Conservation (phyloP, 2,113 vertebrate species). For the Scopus umbretta region DNA sequence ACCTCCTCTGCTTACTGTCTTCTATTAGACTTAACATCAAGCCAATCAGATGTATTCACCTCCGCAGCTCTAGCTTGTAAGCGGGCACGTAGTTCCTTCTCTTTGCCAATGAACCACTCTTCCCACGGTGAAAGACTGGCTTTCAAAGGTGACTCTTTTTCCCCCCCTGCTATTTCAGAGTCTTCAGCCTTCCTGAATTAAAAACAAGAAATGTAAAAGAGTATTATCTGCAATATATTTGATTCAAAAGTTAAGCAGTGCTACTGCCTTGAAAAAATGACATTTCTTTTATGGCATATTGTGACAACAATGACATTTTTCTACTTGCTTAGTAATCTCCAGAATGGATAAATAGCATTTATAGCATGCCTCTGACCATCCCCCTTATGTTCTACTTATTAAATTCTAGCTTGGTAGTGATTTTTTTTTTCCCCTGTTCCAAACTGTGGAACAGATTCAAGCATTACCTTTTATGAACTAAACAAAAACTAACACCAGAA, state of each 20-base stretch:
- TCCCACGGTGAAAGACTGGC: constrained; percentile 85
- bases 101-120: constrained; percentile 89
- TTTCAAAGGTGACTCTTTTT: neutral
- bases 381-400: fast-evolving
- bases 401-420: neutral
- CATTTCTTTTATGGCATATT: neutral
- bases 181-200: neutral
- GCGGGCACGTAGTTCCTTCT: constrained; percentile 80
- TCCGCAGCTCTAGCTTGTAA: constrained; percentile 79
- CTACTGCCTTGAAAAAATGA: neutral
- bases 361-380: neutral
- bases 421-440: neutral
- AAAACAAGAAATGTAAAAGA: neutral
- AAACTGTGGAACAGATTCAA: neutral
- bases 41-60: constrained; percentile 57
- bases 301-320: neutral
- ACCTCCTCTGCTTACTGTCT: neutral
- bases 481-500: neutral
- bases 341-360: neutral
- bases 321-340: neutral
- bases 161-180: neutral
- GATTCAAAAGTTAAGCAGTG: neutral
- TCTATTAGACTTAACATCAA: neutral
- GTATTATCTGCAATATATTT: neutral
- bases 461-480: neutral